Evolutionary conservation across 2,888 invertebrate genomes (phyloP).

Genomic region (Belgica antarctica): DNA sequence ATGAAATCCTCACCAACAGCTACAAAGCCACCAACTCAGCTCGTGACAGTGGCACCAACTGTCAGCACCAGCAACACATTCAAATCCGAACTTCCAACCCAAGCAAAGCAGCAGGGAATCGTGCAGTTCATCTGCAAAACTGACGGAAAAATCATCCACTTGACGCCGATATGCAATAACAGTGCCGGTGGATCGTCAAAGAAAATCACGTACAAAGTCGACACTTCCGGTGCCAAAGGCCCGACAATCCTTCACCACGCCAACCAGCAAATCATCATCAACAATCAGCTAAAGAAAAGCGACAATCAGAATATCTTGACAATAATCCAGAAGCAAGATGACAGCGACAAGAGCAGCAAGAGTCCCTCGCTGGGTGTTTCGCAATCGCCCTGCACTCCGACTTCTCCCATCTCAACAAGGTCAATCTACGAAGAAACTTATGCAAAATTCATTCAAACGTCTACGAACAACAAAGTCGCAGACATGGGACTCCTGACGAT

Average conservation of each 20-base stretch:
- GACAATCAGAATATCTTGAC: conserved; percentile 45
- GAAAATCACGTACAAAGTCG: conserved; percentile 52
- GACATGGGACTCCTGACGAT: conserved; percentile 33
- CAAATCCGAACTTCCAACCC: conserved; percentile 20
- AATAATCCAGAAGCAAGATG: conserved; percentile 44
- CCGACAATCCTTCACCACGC: conserved; percentile 48
- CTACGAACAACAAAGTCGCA: conserved; percentile 13
- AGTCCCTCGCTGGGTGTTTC: conserved; percentile 2
- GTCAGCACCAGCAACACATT: conserved; percentile 52
- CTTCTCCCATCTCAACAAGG: conserved; percentile 56
- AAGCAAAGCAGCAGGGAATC: conserved; percentile 56
- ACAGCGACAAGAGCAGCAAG: conserved; percentile 42
- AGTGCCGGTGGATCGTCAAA: conserved; percentile 55
- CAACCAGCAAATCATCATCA: conserved; percentile 31
- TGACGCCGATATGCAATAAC: conserved; percentile 59
- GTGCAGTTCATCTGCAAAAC: conserved; percentile 66
- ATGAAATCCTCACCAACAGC: conserved; percentile 22
- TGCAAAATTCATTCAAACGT: conserved; percentile 58
- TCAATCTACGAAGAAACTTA: conserved; percentile 60
- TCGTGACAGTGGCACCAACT: background rate
- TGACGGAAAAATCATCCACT: conserved; percentile 60
- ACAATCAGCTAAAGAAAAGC: conserved; percentile 34
- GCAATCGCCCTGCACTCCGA: conserved; percentile 48
- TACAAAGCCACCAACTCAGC: conserved; percentile 13
- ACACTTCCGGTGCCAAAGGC: conserved; percentile 36